Evolutionary conservation across 2,888 invertebrate genomes (phyloP).

Genomic region (Allacma fusca): DNA sequence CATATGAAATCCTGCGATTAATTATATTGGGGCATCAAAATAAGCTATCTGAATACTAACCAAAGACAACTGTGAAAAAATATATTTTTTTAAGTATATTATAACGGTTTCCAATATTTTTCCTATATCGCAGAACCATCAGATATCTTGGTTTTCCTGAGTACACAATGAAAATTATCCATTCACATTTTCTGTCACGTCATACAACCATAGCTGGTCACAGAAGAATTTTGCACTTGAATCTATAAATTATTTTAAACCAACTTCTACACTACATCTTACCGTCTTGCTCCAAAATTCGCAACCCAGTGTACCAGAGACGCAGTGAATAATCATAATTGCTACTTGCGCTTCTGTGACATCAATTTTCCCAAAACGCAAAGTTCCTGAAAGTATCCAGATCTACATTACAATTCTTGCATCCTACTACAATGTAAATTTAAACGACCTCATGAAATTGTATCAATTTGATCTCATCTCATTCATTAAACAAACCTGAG

Average conservation of each 20-base stretch:
- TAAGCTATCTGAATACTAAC: no score
- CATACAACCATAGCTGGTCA: neutral
- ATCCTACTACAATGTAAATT: neutral
- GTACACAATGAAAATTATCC: no score
- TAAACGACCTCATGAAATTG: no score
- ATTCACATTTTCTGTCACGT: no score
- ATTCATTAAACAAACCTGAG: slow-evolving; percentile 81
- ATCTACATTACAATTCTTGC: neutral
- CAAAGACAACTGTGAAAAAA: no score
- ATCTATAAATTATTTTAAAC: neutral
- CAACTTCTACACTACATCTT: slow-evolving; percentile 34
- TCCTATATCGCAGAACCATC: no score
- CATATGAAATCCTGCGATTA: no score
- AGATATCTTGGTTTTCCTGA: no score
- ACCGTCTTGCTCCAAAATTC: slow-evolving; percentile 85
- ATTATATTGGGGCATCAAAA: no score
- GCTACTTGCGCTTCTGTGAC: slow-evolving; percentile 98
- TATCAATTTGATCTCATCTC: no score
- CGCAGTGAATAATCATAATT: slow-evolving; percentile 85
- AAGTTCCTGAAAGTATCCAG: slow-evolving; percentile 69
- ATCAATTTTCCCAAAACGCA: slow-evolving; percentile 90
- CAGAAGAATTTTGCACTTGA: neutral
- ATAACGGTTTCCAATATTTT: no score
- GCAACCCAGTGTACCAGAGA: slow-evolving; percentile 87
- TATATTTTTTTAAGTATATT: no score